Base-by-base conservation (phyloP, 2,888 invertebrate species). In the Drosophila falleni region DNA sequence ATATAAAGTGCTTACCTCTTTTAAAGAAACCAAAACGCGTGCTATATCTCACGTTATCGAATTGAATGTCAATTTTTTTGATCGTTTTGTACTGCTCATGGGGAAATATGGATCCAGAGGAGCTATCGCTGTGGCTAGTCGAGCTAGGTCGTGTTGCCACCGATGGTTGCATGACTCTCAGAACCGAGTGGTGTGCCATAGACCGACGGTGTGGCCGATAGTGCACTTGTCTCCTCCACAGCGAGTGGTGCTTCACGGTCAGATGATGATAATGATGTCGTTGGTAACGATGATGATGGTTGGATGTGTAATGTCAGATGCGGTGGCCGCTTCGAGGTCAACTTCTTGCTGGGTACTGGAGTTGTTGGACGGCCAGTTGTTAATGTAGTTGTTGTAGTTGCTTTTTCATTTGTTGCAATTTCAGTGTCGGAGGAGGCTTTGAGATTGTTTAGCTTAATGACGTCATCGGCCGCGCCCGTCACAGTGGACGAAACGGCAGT, bases 51-150 rank as follows among this genome's bases (percentile, higher is more conserved):
- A 92, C 81, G 76, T 92, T 90, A 9, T 91, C 85, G 72, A 92
- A 92, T 29, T 89, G 89, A 33, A 92, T 90, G 64, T 92, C 87
- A 33, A 92, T 69, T 59, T 84, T 87, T 62, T 91, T 90, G 56
- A 86, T 81, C 64, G 84, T 74, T 59, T 78, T 87, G 64, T 84
- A 80, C 51, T 90, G 82, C 59, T 91, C 90, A 55, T 84, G 76
- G 3, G 86, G 81, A 51, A 87, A 89, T 39, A 85, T 81, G 37
- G 89, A 83, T 3, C 67, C 73, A 1, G 78, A 55, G 19, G 73
- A 80, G 78, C 60, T 73, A 65, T 46, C 49, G 56, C 56, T 74
- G 55, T 47, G 33, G 37, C 29, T 65, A 44, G 26, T 53, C 44
- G 42, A 53, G 46, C 51, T 65, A n/a, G 13, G 47, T 60, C 2